A percentile compares a stretch with the other conserved stretches of the same genome.
Conservation (phyloP, 2,888 invertebrate species). For the Scrobipalpa atriplicella region DNA sequence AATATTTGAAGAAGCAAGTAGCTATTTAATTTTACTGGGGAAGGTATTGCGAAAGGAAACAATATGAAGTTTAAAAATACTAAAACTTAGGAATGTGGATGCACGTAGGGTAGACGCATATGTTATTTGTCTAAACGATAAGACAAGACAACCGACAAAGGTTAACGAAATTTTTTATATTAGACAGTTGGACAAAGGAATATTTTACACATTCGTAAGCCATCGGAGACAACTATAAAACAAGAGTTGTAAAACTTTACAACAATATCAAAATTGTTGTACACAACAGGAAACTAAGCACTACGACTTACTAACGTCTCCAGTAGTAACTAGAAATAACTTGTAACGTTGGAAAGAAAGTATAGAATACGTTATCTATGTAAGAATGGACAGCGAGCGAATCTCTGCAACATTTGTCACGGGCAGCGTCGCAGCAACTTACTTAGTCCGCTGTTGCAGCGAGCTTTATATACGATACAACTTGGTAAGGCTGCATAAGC, state of each 20-base stretch:
- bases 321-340: conserved; percentile 4
- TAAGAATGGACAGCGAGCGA: conserved; percentile 54
- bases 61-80: conserved; percentile 11
- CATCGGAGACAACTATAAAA: neutral
- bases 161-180: neutral
- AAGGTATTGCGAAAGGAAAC: conserved; percentile 20
- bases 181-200: conserved; percentile 1
- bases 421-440: conserved; percentile 65
- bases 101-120: neutral
- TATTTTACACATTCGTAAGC: neutral
- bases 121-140: neutral
- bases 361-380: conserved; percentile 55
- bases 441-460: conserved; percentile 65
- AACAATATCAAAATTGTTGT: neutral
- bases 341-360: conserved; percentile 8
- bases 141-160: conserved; percentile 14
- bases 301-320: neutral
- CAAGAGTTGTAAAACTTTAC: neutral
- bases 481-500: neutral
- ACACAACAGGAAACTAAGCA: neutral
- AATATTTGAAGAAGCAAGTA: too few species aligned
- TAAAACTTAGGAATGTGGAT: conserved; percentile 15
- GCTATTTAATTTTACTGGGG: too few species aligned
- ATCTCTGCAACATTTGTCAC: conserved; percentile 64
- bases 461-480: neutral